Evolutionary conservation across 2,888 invertebrate species (phyloP), one percentile per base, ranked within the genome.

Genomic region (Zootermopsis nevadensis): DNA sequence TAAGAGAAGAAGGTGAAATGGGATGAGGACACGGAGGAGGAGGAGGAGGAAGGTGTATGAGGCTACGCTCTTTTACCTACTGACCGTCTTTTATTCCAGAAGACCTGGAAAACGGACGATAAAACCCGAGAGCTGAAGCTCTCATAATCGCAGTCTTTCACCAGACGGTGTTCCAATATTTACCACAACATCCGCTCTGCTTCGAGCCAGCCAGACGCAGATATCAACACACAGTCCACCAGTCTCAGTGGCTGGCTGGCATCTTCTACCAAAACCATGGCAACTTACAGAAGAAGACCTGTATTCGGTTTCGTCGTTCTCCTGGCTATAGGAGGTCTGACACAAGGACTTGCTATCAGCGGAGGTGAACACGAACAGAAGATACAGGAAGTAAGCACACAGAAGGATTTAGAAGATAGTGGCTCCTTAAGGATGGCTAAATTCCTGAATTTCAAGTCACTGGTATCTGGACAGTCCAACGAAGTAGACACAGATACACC

Each of bases 381-480:
- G 12, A 10, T 74, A 38, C 35, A 38, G 38, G 38, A 74, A 31
- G 33, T 22, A 3, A 38, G 38, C 10, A 38, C n/a, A 6, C 10
- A 22, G 4, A 77, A 77, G 76, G 76, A 76, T 33, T 19, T 31
- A 22, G 55, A 67, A 38, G 69, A 35, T 15, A 74, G 60, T 42
- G 60, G 12, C 42, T 74, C 72, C 55, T 67, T 15, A 1, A 69
- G 84, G 33, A 53, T 76, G 35, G 83, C 77, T 22, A 80, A 60
- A 35, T 80, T 80, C 81, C 31, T 80, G 55, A 79, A 82, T 33
- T 83, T 85, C 80, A 82, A 82, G n/a, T 35, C 82, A 4, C 19
- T 83, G 12, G n/a, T 80, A 10, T 72, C 83, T 10, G 15, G 35
- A 15, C 48, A 48, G 2, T 48, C 82, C 38, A 84, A 84, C 66